Percentiles rank a stretch among this genome's conserved stretches.
Conservation (phyloP, 2,113 vertebrate species). For the Dendropsophus ebraccatus region DNA sequence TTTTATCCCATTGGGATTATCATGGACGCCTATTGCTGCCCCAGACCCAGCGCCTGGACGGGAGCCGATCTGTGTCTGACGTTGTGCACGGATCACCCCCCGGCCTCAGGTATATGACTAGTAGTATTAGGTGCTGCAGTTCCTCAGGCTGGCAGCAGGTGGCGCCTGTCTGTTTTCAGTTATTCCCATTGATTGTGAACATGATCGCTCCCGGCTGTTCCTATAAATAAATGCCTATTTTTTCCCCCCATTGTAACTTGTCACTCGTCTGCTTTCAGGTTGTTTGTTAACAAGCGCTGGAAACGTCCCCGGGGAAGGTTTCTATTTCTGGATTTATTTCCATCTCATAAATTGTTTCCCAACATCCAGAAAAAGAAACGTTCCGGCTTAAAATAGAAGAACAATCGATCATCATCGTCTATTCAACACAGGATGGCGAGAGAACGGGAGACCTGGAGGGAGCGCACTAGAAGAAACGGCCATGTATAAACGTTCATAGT, state of each 20-base stretch:
- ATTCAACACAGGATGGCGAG: neutral
- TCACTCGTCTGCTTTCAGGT: neutral
- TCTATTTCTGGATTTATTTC: neutral
- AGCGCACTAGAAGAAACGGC: too few species aligned
- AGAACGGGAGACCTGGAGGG: too few species aligned
- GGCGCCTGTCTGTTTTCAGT: neutral
- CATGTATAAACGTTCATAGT: too few species aligned
- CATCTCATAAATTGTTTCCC: neutral
- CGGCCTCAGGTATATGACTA: too few species aligned
- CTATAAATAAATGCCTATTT: slow-evolving; percentile 13
- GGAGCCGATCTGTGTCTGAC: too few species aligned
- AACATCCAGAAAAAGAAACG: neutral
- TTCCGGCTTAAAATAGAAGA: neutral
- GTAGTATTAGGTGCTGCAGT: neutral
- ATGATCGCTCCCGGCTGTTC: neutral
- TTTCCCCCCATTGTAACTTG: neutral
- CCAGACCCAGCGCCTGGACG: too few species aligned
- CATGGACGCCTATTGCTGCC: too few species aligned
- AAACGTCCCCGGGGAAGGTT: neutral
- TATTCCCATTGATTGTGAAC: neutral
- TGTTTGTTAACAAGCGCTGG: neutral
- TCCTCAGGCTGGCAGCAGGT: neutral
- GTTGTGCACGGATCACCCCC: too few species aligned
- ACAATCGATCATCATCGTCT: neutral
- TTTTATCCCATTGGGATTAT: too few species aligned